Evolutionary conservation across 2,888 invertebrate species (phyloP).

Genomic region (Drosophila rellima): DNA sequence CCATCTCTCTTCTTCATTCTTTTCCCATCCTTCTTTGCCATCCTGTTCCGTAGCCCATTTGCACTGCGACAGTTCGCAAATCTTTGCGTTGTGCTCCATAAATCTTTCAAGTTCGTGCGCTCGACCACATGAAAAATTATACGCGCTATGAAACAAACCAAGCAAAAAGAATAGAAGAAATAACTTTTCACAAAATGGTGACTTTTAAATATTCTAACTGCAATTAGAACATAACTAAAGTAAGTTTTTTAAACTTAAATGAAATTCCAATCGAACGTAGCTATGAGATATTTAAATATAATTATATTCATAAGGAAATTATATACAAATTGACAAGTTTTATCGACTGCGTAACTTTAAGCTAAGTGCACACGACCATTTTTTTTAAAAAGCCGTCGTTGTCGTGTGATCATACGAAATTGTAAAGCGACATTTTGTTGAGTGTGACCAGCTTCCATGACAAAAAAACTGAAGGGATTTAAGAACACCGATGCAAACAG

Average conservation of each 20-base stretch:
- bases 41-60: constrained; percentile 27
- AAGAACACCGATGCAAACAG: too few species aligned
- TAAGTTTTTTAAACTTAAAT: background rate
- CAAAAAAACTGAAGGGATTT: too few species aligned
- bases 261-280: background rate
- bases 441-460: too few species aligned
- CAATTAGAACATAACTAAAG: background rate
- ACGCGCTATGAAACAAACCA: constrained; percentile 43
- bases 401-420: too few species aligned
- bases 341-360: too few species aligned
- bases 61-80: constrained; percentile 56
- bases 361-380: too few species aligned
- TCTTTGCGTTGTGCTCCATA: constrained; percentile 60
- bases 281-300: background rate
- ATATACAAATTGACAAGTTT: background rate
- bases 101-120: constrained; percentile 57
- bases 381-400: too few species aligned
- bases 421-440: too few species aligned
- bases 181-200: background rate
- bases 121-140: constrained; percentile 72
- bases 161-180: constrained; percentile 36
- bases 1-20: background rate
- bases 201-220: constrained; percentile 10
- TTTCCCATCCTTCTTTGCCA: background rate
- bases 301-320: background rate